phyloP scores from a whole-genome alignment of 2,797 vertebrate species.

The Halcyon smyrnensis region DNA sequence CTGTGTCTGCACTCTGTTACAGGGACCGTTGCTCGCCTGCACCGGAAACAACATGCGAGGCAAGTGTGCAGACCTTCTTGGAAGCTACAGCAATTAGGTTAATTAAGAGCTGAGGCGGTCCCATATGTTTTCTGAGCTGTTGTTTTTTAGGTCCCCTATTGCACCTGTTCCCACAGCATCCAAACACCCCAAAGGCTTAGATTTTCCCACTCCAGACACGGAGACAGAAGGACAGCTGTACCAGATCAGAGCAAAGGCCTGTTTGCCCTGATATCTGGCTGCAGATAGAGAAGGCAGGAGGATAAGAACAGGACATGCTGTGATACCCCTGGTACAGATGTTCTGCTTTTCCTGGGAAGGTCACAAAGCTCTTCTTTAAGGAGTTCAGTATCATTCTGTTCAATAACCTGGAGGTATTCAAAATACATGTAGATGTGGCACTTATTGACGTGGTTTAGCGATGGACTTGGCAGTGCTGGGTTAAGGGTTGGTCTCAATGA shows the following conservation, averaged over 20 bases:
- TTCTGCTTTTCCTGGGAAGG: background rate
- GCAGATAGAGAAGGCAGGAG: background rate
- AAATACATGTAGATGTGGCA: accelerated
- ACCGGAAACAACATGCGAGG: background rate
- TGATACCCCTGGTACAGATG: background rate
- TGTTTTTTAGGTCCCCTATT: background rate
- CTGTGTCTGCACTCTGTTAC: background rate
- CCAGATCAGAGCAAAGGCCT: background rate
- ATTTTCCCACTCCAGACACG: background rate
- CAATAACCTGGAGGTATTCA: background rate
- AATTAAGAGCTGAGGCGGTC: constrained; percentile 31
- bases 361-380: background rate
- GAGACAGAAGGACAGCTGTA: background rate
- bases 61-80: background rate
- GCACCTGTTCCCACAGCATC: constrained; percentile 46
- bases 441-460: background rate
- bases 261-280: background rate
- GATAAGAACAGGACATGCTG: background rate
- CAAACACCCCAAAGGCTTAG: background rate
- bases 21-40: background rate
- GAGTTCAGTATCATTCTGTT: background rate
- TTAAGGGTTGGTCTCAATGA: background rate
- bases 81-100: constrained; percentile 53
- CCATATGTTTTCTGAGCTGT: constrained; percentile 66
- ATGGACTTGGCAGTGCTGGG: background rate